phyloP scores from a whole-genome alignment of 2,888 invertebrate genomes.

The Nematopogon swammerdamellus region DNA sequence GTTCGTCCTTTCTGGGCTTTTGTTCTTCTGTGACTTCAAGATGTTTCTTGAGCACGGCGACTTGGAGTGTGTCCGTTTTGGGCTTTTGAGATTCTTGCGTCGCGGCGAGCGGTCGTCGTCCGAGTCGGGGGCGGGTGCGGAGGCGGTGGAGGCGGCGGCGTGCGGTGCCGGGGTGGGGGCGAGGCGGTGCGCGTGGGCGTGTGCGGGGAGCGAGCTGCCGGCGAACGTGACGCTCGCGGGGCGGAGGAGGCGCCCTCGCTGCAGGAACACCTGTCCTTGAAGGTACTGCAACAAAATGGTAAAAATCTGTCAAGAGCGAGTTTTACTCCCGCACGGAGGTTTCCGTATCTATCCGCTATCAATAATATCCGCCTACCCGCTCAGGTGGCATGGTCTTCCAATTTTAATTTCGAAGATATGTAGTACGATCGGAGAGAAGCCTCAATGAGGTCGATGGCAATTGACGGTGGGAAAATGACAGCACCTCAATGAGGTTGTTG shows the following conservation, averaged over 20 bases:
- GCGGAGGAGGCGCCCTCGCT: constrained; percentile 65
- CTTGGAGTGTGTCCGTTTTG: constrained; percentile 32
- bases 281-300: constrained; percentile 59
- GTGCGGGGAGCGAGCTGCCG: constrained; percentile 44
- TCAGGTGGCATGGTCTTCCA: too few relatives aligned
- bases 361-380: too few relatives aligned
- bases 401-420: too few relatives aligned
- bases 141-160: constrained; percentile 19
- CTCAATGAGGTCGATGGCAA: too few relatives aligned
- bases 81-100: constrained; percentile 19
- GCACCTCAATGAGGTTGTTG: too few relatives aligned
- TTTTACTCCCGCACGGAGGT: too few relatives aligned
- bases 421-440: too few relatives aligned
- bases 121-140: constrained; percentile 25
- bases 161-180: constrained; percentile 18
- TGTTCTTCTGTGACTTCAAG: constrained; percentile 40
- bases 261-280: constrained; percentile 71
- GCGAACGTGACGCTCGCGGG: constrained; percentile 61
- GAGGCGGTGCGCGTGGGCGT: constrained; percentile 35
- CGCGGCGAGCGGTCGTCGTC: constrained; percentile 33
- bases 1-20: constrained; percentile 20
- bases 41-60: constrained; percentile 35
- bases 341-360: too few relatives aligned
- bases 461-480: too few relatives aligned
- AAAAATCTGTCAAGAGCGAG: too few relatives aligned